Conservation (phyloP, 2,888 invertebrate species). For the Trilocha varians region DNA sequence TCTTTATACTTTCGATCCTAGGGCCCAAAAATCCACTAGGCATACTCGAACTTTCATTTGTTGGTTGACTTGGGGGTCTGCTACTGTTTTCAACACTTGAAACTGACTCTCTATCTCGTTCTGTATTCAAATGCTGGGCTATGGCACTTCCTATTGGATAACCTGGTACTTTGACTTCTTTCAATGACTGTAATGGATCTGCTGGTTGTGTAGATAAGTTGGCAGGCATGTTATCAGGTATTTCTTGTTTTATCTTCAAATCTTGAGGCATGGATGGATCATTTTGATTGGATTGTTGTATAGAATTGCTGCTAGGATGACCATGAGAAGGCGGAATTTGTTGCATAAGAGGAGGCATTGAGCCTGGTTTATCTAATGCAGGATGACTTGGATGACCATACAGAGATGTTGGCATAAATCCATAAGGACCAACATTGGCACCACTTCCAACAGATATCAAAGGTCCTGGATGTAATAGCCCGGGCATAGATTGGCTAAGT, state of each 20-base stretch:
- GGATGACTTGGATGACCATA: slow-evolving; percentile 53
- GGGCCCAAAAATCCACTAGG: slow-evolving; percentile 76
- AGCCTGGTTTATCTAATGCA: slow-evolving; percentile 54
- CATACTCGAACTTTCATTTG: slow-evolving; percentile 61
- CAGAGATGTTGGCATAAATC: slow-evolving; percentile 71
- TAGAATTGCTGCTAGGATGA: slow-evolving; percentile 39
- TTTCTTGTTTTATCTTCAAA: slow-evolving; percentile 69
- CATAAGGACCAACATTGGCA: slow-evolving; percentile 73
- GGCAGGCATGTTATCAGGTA: slow-evolving; percentile 66
- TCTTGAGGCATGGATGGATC: slow-evolving; percentile 67
- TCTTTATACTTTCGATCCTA: slow-evolving; percentile 81
- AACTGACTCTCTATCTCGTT: slow-evolving; percentile 63
- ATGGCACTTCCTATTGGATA: slow-evolving; percentile 74
- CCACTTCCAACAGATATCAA: slow-evolving; percentile 75
- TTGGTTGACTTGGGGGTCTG: slow-evolving; percentile 63
- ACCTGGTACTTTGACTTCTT: slow-evolving; percentile 86
- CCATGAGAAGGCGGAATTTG: slow-evolving; percentile 52
- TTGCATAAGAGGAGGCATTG: slow-evolving; percentile 52
- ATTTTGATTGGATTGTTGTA: slow-evolving; percentile 45
- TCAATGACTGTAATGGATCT: slow-evolving; percentile 84
- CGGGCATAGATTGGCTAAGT: slow-evolving; percentile 70
- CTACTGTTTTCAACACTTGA: slow-evolving; percentile 64
- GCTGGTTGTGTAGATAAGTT: slow-evolving; percentile 68
- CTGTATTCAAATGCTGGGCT: slow-evolving; percentile 61
- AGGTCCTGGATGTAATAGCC: slow-evolving; percentile 73